Evolutionary conservation across 1,140 invertebrate genomes (phyloP).

Genomic region (Diuraphis noxia): DNA sequence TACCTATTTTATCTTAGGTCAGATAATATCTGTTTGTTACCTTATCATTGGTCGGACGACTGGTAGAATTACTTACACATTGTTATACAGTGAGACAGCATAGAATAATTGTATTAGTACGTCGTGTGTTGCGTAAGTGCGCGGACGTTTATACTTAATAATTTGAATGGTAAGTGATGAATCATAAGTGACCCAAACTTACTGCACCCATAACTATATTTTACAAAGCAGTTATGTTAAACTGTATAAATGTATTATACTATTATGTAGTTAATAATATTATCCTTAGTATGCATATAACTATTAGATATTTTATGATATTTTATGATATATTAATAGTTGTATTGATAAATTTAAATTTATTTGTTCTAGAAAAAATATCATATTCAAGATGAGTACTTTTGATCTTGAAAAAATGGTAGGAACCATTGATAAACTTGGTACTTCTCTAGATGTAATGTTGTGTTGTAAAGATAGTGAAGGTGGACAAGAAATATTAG

Average conservation of each 20-base stretch:
- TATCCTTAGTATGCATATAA: not conserved
- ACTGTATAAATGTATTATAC: not conserved
- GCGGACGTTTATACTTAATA: too few species aligned
- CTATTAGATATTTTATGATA: not conserved
- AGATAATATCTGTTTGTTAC: too few species aligned
- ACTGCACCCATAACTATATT: not conserved
- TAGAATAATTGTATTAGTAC: too few species aligned
- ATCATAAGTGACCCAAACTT: too few species aligned
- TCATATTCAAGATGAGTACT: not conserved
- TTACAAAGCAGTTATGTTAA: not conserved
- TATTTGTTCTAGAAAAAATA: not conserved
- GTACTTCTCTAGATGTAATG: constrained; percentile 37
- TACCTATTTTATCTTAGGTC: too few species aligned
- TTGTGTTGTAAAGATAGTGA: constrained; percentile 38
- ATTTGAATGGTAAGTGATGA: too few species aligned
- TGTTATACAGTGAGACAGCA: too few species aligned
- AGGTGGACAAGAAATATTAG: constrained; percentile 25
- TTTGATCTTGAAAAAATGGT: constrained; percentile 46
- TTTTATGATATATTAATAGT: not conserved
- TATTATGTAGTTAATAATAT: not conserved
- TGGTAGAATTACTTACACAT: too few species aligned
- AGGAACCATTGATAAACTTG: constrained; percentile 21
- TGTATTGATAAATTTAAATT: not conserved
- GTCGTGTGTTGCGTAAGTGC: too few species aligned
- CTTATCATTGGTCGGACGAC: too few species aligned